Percentiles rank a stretch among this genome's conserved stretches.
phyloP scores from a whole-genome alignment of 2,113 vertebrate genomes.

The Rousettus leschenaultii region DNA sequence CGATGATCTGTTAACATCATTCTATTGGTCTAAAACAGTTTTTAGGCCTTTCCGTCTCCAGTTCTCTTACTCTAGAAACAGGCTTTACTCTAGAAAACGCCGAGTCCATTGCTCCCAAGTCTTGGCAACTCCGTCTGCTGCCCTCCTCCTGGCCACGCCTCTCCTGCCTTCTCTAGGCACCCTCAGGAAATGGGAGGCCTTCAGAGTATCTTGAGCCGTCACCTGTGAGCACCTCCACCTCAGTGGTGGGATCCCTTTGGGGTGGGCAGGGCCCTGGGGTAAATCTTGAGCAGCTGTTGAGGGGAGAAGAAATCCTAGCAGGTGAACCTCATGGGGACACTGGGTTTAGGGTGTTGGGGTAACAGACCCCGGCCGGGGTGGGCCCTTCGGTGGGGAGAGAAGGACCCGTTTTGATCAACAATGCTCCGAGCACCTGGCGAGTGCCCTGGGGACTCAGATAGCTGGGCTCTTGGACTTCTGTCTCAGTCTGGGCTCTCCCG shows the following conservation, averaged over 20 bases:
- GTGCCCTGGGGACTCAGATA: not conserved
- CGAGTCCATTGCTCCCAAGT: not conserved
- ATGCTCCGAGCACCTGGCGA: fast-evolving
- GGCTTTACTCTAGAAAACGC: no score
- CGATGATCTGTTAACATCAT: not conserved
- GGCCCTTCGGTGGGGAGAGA: not conserved
- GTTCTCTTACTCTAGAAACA: not conserved
- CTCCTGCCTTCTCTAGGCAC: not conserved
- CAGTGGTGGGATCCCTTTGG: not conserved
- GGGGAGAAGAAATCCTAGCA: not conserved
- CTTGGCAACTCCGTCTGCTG: not conserved
- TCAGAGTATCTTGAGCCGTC: not conserved
- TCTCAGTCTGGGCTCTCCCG: not conserved
- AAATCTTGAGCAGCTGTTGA: not conserved
- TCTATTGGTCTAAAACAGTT: no score
- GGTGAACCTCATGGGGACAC: not conserved
- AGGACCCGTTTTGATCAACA: fast-evolving
- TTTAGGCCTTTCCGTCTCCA: not conserved
- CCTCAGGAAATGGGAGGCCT: not conserved
- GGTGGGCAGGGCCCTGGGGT: not conserved
- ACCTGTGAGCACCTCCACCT: not conserved
- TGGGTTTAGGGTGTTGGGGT: not conserved
- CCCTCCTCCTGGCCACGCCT: not conserved
- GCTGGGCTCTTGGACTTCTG: not conserved
- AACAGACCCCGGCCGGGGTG: not conserved